These are phyloP conservation scores for Pantherophis guttatus DNA, from an alignment of 2,113 vertebrate genomes.

Conservation along the genomic window DNA sequence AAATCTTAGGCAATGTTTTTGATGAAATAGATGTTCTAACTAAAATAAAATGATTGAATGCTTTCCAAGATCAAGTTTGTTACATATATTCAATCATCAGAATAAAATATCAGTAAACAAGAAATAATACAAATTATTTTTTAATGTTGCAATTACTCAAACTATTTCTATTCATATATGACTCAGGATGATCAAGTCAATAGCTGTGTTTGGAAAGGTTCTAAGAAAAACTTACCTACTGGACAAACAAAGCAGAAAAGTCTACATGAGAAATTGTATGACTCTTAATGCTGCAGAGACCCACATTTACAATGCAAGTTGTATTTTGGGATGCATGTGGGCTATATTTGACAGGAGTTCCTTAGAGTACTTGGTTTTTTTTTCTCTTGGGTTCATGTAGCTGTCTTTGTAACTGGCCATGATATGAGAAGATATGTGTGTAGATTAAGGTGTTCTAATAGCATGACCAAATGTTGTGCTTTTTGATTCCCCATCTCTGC, in stretches of 20 bases:
- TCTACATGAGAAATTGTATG: background rate
- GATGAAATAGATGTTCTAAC: background rate
- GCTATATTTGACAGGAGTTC: background rate
- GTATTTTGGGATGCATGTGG: background rate
- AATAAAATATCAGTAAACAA: background rate
- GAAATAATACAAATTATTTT: background rate
- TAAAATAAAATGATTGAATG: background rate
- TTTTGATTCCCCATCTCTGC: background rate
- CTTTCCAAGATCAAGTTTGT: background rate
- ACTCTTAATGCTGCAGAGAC: background rate
- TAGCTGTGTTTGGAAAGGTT: background rate
- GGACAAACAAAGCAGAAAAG: background rate
- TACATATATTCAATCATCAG: background rate
- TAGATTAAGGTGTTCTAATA: background rate
- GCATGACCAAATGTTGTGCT: background rate
- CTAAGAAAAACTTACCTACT: background rate
- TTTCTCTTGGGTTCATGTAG: background rate
- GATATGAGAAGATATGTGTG: background rate
- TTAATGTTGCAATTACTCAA: background rate
- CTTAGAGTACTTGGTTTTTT: background rate
- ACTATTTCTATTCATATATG: background rate
- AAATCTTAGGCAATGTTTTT: background rate
- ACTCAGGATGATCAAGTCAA: background rate
- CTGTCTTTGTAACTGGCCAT: background rate
- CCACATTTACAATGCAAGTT: background rate